Evolutionary conservation across 2,797 vertebrate genomes (phyloP).

Genomic region (Tragelaphus eurycerus): DNA sequence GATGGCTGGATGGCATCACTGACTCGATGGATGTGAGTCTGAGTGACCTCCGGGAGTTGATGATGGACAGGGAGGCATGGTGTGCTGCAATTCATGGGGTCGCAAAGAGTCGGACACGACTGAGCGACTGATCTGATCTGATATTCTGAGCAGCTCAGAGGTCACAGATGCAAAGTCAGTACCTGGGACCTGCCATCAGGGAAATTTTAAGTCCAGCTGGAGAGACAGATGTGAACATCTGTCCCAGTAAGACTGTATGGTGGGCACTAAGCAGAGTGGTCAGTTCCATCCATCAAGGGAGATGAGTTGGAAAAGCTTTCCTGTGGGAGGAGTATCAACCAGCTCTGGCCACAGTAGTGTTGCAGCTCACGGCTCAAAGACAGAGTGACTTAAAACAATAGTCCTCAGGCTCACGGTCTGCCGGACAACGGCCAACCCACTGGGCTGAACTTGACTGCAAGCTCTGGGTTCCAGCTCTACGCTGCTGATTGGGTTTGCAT

Average conservation of each 20-base stretch:
- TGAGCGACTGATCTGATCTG: too few species aligned
- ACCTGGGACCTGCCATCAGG: background rate
- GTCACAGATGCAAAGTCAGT: background rate
- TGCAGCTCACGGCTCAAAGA: background rate
- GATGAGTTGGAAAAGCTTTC: background rate
- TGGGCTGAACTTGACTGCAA: background rate
- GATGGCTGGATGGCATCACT: too few species aligned
- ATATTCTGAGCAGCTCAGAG: background rate
- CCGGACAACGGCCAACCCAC: background rate
- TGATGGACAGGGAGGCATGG: too few species aligned
- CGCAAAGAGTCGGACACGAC: too few species aligned
- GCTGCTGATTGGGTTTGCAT: background rate
- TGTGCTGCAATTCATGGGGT: too few species aligned
- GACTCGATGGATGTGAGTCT: too few species aligned
- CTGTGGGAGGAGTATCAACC: background rate
- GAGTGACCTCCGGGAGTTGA: too few species aligned
- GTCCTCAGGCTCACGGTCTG: background rate
- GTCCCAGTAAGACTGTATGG: background rate
- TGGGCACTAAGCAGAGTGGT: background rate
- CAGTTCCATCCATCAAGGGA: background rate
- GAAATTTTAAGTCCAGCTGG: background rate
- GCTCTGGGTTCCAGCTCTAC: background rate
- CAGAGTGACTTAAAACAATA: background rate
- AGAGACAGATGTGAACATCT: background rate
- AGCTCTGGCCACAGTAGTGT: background rate